Evolutionary conservation across 2,113 vertebrate species (phyloP).

Genomic region (Centropus unirufus): DNA sequence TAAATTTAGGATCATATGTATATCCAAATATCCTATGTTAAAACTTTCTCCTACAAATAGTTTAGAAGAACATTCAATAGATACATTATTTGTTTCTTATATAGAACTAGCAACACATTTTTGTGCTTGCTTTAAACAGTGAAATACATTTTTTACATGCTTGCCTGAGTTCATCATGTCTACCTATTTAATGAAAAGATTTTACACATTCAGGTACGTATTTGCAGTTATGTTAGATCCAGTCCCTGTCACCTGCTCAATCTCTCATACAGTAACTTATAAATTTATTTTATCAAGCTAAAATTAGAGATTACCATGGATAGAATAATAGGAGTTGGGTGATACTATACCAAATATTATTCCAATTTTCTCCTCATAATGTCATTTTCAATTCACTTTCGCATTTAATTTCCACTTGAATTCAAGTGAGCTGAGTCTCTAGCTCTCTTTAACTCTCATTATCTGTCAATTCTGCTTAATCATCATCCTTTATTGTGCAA

Average conservation of each 20-base stretch:
- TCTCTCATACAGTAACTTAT: neutral
- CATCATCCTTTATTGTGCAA: constrained; percentile 14
- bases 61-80: neutral
- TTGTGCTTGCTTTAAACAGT: neutral
- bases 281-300: neutral
- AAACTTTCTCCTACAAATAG: neutral
- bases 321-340: neutral
- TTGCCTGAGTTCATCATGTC: neutral
- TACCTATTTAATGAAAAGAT: neutral
- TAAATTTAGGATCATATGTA: neutral
- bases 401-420: constrained; percentile 17
- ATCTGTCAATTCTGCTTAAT: constrained; percentile 19
- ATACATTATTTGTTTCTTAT: neutral
- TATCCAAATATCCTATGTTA: neutral
- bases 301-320: neutral
- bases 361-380: neutral
- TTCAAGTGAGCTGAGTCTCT: neutral
- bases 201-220: neutral
- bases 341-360: neutral
- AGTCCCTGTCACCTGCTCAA: neutral
- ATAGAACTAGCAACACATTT: neutral
- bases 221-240: neutral
- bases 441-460: neutral
- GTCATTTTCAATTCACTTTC: neutral
- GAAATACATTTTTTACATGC: neutral